Conservation (phyloP, 37 sponge, comb jelly and placozoan genomes). For the Oopsacas minuta region DNA sequence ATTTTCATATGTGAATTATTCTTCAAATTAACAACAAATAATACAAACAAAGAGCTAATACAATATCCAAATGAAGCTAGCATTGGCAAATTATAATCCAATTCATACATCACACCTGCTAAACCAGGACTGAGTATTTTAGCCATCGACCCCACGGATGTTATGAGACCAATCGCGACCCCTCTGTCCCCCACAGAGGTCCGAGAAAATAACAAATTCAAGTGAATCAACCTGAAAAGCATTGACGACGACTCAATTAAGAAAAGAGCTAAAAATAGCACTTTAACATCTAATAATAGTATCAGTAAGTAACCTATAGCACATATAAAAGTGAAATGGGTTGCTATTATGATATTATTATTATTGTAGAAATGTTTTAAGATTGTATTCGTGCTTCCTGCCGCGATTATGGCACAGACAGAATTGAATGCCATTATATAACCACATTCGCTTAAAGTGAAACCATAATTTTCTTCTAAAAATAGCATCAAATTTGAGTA, state of each 20-base stretch:
- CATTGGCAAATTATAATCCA: neutral
- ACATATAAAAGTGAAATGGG: neutral
- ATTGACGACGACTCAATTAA: neutral
- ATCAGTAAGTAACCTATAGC: neutral
- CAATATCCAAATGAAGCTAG: neutral
- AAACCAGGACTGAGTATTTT: neutral
- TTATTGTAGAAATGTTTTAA: neutral
- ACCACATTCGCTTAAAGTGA: neutral
- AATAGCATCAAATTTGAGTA: slow-evolving; percentile 1
- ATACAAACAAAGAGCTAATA: neutral
- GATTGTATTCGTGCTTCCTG: neutral
- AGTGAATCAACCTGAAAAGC: neutral
- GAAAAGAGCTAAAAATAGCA: neutral
- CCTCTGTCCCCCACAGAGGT: neutral
- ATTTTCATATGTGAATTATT: neutral
- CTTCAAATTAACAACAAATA: neutral
- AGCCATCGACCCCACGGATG: neutral
- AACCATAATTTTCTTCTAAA: neutral
- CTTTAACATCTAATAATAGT: neutral
- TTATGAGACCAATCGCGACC: neutral
- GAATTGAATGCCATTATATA: neutral
- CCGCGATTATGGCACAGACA: neutral
- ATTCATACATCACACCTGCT: neutral
- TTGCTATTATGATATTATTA: neutral
- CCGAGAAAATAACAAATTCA: neutral